Conservation (phyloP, 1,140 invertebrate genomes). For the Bombus balteatus region DNA sequence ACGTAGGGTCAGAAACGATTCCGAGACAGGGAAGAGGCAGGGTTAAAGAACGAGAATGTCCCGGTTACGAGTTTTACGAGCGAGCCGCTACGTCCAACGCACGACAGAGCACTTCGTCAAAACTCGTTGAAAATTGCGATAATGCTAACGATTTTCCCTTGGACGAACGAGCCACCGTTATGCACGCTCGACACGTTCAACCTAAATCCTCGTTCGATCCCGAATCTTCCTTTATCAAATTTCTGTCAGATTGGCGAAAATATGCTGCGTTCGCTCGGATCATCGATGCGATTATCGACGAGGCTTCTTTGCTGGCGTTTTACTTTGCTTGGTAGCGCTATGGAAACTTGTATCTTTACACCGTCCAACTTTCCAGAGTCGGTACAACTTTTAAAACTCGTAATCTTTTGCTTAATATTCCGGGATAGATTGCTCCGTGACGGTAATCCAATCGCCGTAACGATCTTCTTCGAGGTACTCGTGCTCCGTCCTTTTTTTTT, state of each 20-base stretch:
- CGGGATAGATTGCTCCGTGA: slow-evolving; percentile 10
- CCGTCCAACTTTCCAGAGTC: background rate
- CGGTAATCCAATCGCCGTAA: slow-evolving; percentile 2
- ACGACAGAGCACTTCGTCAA: background rate
- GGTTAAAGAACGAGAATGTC: slow-evolving; percentile 45
- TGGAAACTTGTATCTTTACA: background rate
- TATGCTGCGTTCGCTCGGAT: slow-evolving; percentile 6
- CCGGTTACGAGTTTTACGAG: slow-evolving; percentile 41
- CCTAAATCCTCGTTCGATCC: slow-evolving; percentile 9
- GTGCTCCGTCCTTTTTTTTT: too few relatives aligned
- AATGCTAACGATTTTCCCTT: slow-evolving; percentile 63
- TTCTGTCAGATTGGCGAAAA: slow-evolving; percentile 47
- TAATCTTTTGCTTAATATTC: slow-evolving; percentile 19
- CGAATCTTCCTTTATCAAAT: slow-evolving; percentile 59
- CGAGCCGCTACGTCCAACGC: slow-evolving; percentile 17
- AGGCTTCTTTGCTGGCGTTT: background rate
- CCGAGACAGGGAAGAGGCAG: background rate
- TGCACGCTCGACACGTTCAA: slow-evolving; percentile 35
- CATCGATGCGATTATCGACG: background rate
- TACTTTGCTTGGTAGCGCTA: background rate
- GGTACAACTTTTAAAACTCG: slow-evolving; percentile 7
- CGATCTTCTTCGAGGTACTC: background rate
- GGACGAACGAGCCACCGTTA: slow-evolving; percentile 60
- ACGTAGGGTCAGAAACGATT: slow-evolving; percentile 29
- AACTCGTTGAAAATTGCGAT: slow-evolving; percentile 57